A percentile compares a stretch with the other conserved stretches of the same genome.
phyloP scores from a whole-genome alignment of 2,113 vertebrate genomes.

The Dasypus novemcinctus region DNA sequence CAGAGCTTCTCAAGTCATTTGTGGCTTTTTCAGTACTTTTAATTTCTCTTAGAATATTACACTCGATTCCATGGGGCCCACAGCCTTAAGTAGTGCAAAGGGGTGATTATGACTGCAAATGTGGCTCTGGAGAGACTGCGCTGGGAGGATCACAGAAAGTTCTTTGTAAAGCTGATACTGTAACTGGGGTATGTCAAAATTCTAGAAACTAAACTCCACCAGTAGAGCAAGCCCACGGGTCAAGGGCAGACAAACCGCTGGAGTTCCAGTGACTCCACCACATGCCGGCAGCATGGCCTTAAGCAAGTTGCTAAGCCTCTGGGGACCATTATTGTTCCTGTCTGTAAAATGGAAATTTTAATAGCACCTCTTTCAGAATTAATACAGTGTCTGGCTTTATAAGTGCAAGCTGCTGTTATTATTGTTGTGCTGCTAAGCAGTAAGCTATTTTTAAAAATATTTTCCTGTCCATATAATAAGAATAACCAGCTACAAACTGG shows the following conservation, averaged over 20 bases:
- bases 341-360: background rate
- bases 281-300: background rate
- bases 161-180: background rate
- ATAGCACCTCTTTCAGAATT: background rate
- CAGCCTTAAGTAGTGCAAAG: background rate
- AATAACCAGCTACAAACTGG: background rate
- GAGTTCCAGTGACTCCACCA: background rate
- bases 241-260: fast-evolving
- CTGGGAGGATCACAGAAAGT: background rate
- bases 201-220: fast-evolving
- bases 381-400: background rate
- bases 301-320: background rate
- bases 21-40: background rate
- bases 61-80: background rate
- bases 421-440: background rate
- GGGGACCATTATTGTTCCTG: background rate
- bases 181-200: background rate
- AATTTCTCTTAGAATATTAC: background rate
- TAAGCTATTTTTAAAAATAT: background rate
- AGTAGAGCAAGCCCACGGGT: background rate
- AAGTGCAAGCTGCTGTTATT: background rate
- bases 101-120: fast-evolving
- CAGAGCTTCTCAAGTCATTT: background rate
- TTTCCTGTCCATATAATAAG: background rate
- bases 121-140: background rate